Evolutionary conservation across 2,797 vertebrate genomes (phyloP), one percentile per base, ranked within the genome.

Genomic region (Neostethus bicornis): DNA sequence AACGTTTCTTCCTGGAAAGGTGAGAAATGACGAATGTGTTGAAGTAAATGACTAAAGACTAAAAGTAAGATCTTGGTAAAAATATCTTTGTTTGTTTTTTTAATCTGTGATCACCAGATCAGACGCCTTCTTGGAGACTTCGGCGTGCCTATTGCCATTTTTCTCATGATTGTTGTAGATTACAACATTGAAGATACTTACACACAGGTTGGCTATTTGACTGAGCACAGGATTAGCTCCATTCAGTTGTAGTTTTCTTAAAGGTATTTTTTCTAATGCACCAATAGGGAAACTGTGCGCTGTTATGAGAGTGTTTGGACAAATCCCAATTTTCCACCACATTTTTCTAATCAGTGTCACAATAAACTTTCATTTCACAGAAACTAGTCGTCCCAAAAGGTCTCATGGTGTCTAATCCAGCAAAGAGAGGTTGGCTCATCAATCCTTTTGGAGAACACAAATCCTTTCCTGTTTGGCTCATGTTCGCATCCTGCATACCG

Each of bases 101-200:
- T 12, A 8, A 5, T 28, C 9, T 16, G 2, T 55, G 4, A 5
- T 35, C 17, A 14, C 38, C 62, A 99, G 97, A 61, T 92, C 48
- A 93, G 97, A n/a, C 95, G 97, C 19, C 64, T 98, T 82, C 90
- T 99, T 1, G 97, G 97, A n/a, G 97, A 99, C 76, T 99, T 99
- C 0, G 96, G 97, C 7, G 96, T 99, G 20, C 96, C 97, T 37
- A 98, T 99, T 26, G 93, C 97, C 51, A 96, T 98, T 84, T 92
- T 98, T 70, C 66, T 96, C 68, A 99, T 98, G 97, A 76, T 95
- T 0, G 17, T 94, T 5, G 67, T 87, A 0, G 95, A 99, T 82
- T 90, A 86, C 75, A 88, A 84, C 61, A 88, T 97, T 61, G 17
- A 80, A 0, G 94, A 95, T 50, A 93, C 94, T 48, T 96, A 95